Conservation (phyloP, 2,113 vertebrate genomes). For the Hypanus sabinus region DNA sequence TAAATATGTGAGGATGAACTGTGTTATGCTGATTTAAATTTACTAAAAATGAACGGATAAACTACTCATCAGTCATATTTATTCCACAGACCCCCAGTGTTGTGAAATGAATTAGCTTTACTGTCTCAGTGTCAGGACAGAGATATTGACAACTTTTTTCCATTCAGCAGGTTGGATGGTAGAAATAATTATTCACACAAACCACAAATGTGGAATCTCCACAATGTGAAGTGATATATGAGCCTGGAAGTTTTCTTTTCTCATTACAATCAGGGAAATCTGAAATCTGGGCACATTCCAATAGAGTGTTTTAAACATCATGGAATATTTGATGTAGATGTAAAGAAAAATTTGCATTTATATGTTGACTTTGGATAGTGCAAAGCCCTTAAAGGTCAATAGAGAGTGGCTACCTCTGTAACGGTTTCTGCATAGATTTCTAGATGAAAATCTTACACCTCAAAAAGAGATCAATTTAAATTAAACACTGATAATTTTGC, state of each 20-base stretch:
- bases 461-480: background rate
- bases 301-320: background rate
- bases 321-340: background rate
- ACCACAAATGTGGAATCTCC: background rate
- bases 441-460: background rate
- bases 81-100: background rate
- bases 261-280: background rate
- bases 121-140: background rate
- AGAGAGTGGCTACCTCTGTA: too few species aligned
- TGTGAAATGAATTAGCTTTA: background rate
- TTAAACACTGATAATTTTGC: background rate
- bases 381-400: too few species aligned
- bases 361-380: too few species aligned
- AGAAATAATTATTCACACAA: background rate
- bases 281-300: background rate
- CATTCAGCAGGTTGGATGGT: background rate
- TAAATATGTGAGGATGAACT: background rate
- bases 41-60: background rate
- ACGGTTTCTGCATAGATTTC: background rate
- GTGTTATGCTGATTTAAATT: background rate
- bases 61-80: background rate
- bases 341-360: too few species aligned
- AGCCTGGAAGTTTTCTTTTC: background rate
- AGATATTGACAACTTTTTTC: background rate
- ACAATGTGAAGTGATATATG: background rate